Evolutionary conservation across 2,113 vertebrate species (phyloP).

Genomic region (Bothrops jararaca): DNA sequence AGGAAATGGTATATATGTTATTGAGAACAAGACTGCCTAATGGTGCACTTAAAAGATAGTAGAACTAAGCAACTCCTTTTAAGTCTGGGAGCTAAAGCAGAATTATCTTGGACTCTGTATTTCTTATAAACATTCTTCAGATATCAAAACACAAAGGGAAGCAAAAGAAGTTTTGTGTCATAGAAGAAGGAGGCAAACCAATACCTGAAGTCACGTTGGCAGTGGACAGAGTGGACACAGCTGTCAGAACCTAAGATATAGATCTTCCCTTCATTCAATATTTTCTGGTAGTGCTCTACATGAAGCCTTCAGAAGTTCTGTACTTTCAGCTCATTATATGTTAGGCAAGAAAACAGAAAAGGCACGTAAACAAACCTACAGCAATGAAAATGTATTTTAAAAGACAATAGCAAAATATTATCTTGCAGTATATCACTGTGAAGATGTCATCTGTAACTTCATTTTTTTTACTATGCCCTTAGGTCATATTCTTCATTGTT

Average conservation of each 20-base stretch:
- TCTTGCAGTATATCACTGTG: not conserved
- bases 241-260: not conserved
- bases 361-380: not conserved
- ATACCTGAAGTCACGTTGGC: slow-evolving; percentile 21
- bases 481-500: not conserved
- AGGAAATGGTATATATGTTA: not conserved
- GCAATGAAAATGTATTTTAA: not conserved
- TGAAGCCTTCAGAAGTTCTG: not conserved
- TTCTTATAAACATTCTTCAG: slow-evolving; percentile 19
- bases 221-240: slow-evolving; percentile 31
- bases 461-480: not conserved
- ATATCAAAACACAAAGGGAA: slow-evolving; percentile 26
- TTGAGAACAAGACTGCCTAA: slow-evolving; percentile 19
- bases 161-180: slow-evolving; percentile 11
- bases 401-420: not conserved
- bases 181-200: not conserved
- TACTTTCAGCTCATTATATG: not conserved
- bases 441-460: not conserved
- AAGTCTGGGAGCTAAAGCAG: slow-evolving; percentile 25
- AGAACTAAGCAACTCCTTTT: slow-evolving; percentile 15
- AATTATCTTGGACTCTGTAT: not conserved
- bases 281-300: not conserved
- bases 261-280: slow-evolving; percentile 4
- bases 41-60: slow-evolving; percentile 17
- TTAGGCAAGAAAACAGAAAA: not conserved